These are phyloP conservation scores for Tachyglossus aculeatus DNA, from an alignment of 2,797 vertebrate species.

Conservation along the genomic window DNA sequence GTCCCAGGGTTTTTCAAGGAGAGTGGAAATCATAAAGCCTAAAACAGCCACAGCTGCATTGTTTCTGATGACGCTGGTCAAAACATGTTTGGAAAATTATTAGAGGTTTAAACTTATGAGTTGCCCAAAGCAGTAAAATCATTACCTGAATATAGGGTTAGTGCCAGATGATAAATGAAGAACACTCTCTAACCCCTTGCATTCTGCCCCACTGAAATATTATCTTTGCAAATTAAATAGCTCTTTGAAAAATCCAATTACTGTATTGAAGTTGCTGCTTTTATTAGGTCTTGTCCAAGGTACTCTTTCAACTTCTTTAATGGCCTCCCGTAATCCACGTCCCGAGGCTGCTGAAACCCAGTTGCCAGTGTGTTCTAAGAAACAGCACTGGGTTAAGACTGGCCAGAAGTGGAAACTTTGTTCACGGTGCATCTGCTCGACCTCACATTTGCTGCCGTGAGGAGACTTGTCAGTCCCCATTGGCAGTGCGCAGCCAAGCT, in stretches of 20 bases:
- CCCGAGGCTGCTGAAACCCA: not conserved
- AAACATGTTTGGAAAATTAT: too few species aligned
- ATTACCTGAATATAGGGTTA: not conserved
- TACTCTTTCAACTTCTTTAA: not conserved
- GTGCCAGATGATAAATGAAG: not conserved
- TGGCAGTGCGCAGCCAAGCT: constrained; percentile 86
- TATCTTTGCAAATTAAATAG: not conserved
- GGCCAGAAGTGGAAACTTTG: constrained; percentile 55
- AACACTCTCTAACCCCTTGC: not conserved
- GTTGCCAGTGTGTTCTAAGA: not conserved
- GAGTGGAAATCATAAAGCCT: too few species aligned
- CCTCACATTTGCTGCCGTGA: constrained; percentile 65
- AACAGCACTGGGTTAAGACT: constrained; percentile 13
- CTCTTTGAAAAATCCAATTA: not conserved
- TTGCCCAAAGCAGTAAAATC: not conserved
- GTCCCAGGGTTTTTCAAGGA: too few species aligned
- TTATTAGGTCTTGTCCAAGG: not conserved
- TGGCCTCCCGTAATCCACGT: not conserved
- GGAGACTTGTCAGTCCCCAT: constrained; percentile 85
- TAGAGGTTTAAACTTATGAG: not conserved
- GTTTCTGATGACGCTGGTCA: too few species aligned
- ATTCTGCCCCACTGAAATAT: not conserved
- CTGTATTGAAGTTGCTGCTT: not conserved
- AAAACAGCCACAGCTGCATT: too few species aligned
- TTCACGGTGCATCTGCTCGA: constrained; percentile 71